Evolutionary conservation across 2,888 invertebrate genomes (phyloP).

Genomic region (Trimorus sp.): DNA sequence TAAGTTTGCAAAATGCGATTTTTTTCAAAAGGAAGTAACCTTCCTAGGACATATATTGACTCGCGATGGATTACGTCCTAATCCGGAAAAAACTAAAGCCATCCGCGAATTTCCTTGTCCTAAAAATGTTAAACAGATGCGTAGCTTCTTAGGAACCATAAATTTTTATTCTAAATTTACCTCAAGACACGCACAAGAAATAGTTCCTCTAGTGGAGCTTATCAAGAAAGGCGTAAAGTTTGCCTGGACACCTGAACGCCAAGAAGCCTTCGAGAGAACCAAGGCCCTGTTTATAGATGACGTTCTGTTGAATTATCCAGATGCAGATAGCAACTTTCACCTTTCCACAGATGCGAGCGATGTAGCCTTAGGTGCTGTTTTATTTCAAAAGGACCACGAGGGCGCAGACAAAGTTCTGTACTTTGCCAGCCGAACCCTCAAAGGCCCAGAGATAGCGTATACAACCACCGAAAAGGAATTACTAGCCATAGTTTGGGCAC

Average conservation of each 20-base stretch:
- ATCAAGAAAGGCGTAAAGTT: neutral
- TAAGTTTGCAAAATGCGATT: neutral
- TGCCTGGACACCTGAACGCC: no score
- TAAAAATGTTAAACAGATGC: neutral
- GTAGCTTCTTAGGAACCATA: neutral
- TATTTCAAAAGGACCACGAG: constrained; percentile 33
- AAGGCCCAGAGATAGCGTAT: constrained; percentile 34
- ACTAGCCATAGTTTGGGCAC: constrained; percentile 46
- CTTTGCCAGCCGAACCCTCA: neutral
- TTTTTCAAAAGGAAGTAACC: neutral
- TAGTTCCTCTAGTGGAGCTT: neutral
- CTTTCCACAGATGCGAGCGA: constrained; percentile 31
- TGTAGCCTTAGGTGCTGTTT: constrained; percentile 31
- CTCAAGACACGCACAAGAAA: neutral
- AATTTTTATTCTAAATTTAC: neutral
- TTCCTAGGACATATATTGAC: neutral
- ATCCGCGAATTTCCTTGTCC: neutral
- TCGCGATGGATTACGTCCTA: neutral
- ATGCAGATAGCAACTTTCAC: neutral
- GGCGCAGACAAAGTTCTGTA: neutral
- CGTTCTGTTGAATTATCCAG: neutral
- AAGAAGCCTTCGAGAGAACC: neutral
- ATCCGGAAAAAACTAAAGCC: constrained; percentile 1
- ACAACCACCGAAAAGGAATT: constrained; percentile 53
- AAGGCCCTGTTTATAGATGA: neutral